Base-by-base conservation (phyloP, 2,113 vertebrate genomes). In the Hystrix cristata region DNA sequence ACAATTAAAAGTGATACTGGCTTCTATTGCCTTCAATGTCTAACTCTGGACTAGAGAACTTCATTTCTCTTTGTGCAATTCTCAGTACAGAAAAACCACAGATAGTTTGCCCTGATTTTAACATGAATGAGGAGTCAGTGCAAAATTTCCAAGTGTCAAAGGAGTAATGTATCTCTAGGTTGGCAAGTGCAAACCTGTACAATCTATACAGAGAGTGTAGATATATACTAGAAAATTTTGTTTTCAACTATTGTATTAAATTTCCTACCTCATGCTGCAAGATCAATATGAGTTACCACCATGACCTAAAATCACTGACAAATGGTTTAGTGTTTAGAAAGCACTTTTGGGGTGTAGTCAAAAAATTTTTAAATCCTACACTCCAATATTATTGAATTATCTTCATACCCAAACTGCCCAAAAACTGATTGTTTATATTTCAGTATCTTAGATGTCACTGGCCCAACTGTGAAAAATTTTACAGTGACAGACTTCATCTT, bases 401-500 rank as follows among this genome's bases (percentile, higher is more conserved):
- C 64, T 69, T 96, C 93, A n/a, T 27, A 55, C 72, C 0, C 4
- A n/a, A 79, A 53, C 29, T n/a, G 18, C 82, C 0, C 8, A 69
- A 97, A 96, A 92, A 93, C 38, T 89, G 69, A 95, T 0, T 97
- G 89, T 97, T 98, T 96, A 89, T 94, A 94, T 94, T 98, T 98
- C 72, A 98, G 89, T 15, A 94, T 87, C 29, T 0, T 97, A 98
- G 96, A 96, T 97, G 97, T 97, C 94, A 97, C 67, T 81, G 62
- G 83, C 53, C 90, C 94, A 81, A 74, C 23, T 92, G 29, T 82
- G 94, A 95, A 94, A 97, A 98, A 97, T 97, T 98, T 83, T 95
- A 87, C 98, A 98, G 87, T 96, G 98, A 98, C 94, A 99, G 96
- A 81, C 94, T 98, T 98, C 97, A 98, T 97, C 98, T 98, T 98